These are phyloP conservation scores for Lepisosteus oculatus DNA, from an alignment of 2,113 vertebrate genomes.

Conservation along the genomic window DNA sequence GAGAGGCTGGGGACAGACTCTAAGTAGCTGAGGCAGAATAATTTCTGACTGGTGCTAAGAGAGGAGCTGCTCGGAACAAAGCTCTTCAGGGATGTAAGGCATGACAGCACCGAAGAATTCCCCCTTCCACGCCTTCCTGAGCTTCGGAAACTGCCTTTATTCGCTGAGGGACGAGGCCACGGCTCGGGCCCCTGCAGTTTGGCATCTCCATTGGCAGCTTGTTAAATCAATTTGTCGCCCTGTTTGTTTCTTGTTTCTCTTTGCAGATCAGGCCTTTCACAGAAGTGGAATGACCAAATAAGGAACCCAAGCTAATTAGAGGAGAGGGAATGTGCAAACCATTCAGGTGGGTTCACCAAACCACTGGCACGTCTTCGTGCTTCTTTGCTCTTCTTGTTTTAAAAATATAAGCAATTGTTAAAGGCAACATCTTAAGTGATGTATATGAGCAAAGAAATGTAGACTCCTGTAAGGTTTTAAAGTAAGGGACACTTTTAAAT, in stretches of 20 bases:
- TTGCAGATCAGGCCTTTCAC: background rate
- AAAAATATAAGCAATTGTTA: no score
- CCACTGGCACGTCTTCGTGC: no score
- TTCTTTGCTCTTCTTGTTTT: no score
- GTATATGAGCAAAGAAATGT: no score
- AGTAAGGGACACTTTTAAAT: no score
- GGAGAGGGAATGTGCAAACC: background rate
- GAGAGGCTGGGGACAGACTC: background rate
- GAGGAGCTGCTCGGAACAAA: background rate
- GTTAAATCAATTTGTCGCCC: constrained; percentile 37
- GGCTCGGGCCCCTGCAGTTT: background rate
- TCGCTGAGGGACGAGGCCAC: background rate
- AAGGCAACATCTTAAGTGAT: no score
- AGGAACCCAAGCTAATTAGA: background rate
- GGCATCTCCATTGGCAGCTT: constrained; percentile 31
- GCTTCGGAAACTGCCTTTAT: background rate
- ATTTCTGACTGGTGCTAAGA: background rate
- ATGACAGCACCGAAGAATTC: background rate
- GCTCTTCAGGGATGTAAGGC: background rate
- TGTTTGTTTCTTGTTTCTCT: constrained; percentile 19
- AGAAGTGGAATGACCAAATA: background rate
- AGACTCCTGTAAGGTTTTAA: no score
- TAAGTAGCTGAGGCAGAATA: background rate
- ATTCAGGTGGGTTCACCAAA: no score
- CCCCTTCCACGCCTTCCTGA: background rate